Conservation (phyloP, 1,140 invertebrate species). For the Drosophila mayri region DNA sequence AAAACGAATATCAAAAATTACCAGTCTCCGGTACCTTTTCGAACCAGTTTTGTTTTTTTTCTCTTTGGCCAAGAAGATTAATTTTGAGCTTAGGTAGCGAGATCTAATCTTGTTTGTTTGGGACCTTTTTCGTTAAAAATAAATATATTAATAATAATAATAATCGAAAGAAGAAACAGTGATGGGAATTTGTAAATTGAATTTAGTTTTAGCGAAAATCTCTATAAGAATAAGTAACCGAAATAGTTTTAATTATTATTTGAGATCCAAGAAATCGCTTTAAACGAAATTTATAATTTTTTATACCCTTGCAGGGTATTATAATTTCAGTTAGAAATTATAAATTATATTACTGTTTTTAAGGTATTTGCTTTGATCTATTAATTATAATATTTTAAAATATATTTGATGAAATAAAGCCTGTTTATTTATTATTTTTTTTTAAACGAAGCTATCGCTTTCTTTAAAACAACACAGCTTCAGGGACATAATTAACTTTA, state of each 20-base stretch:
- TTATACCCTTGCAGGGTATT: no score
- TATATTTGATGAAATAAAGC: no score
- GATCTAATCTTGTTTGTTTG: conserved; percentile 19
- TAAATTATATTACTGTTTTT: no score
- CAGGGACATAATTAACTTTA: background rate
- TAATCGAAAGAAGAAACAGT: background rate
- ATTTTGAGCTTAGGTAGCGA: conserved; percentile 19
- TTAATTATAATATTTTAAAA: no score
- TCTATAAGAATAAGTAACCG: no score
- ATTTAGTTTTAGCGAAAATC: background rate
- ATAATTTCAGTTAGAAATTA: no score
- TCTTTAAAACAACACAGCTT: background rate
- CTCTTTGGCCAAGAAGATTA: conserved; percentile 31
- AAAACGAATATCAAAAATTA: conserved; percentile 10
- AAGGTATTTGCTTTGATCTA: no score
- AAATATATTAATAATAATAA: background rate
- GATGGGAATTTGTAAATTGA: background rate
- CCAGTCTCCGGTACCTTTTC: conserved; percentile 25
- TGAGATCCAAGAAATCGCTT: background rate
- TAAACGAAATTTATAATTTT: background rate
- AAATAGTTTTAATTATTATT: background rate
- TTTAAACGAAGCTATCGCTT: background rate
- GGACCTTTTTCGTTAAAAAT: background rate
- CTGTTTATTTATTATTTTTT: background rate
- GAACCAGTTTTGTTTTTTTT: conserved; percentile 34